Evolutionary conservation across 2,888 invertebrate genomes (phyloP).

Genomic region (Creontiades dilutus): DNA sequence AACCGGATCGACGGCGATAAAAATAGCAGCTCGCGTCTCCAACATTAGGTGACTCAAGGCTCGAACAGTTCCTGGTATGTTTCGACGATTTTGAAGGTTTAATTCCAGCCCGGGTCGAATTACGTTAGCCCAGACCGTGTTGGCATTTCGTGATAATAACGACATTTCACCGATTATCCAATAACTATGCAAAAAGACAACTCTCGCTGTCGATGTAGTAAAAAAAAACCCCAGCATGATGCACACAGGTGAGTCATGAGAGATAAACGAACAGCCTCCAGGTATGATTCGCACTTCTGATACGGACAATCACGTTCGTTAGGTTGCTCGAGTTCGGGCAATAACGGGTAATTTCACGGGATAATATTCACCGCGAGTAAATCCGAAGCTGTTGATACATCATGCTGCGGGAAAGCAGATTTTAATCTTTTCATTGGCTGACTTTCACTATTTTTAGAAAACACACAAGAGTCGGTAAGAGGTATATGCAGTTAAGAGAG

Average conservation of each 20-base stretch:
- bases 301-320: conserved; percentile 24
- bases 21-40: no score
- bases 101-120: no score
- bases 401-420: conserved; percentile 17
- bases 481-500: no score
- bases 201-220: background rate
- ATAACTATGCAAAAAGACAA: background rate
- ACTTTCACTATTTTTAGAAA: conserved; percentile 9
- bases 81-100: no score
- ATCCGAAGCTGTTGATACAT: conserved; percentile 21
- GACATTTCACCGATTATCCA: conserved; percentile 1
- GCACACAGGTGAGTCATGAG: conserved; percentile 1
- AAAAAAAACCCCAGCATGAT: background rate
- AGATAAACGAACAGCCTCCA: background rate
- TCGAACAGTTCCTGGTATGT: no score
- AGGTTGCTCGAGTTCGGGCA: background rate
- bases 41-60: no score
- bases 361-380: background rate
- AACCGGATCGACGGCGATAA: no score
- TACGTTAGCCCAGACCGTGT: no score
- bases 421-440: background rate
- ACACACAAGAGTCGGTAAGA: background rate
- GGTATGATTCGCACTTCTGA: conserved; percentile 37
- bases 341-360: background rate
- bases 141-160: background rate